Evolutionary conservation across 2,888 invertebrate species (phyloP), one percentile per base, ranked within the genome.

Genomic region (Latheticus oryzae): DNA sequence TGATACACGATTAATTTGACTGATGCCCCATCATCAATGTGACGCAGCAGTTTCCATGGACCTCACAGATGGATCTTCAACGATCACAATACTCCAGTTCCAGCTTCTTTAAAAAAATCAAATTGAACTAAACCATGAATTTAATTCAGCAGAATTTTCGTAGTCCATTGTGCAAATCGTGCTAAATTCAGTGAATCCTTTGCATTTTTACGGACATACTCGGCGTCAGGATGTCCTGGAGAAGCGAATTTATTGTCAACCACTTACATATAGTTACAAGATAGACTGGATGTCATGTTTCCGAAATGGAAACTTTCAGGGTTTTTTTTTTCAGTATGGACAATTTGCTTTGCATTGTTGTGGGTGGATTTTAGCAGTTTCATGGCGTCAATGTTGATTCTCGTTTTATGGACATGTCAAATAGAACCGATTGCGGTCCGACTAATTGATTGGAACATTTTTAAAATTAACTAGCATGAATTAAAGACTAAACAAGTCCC

Each of bases 1-100:
- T 71, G 71, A 72, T 73, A 70, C 75, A 75, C 71, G 75, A 57
- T 57, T 51, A 52, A 52, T 69, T 47, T 51, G 57, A 54, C 47
- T 54, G 51, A 51, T 53, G 42, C 32, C 33, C 33, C 33, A 37
- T 43, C 30, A 33, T 11, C 43, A 26, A 9, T 4, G 16, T 42
- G 42, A 52, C 42, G 30, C 52, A 15, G 42, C 42, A 32, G 5
- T 53, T n/a, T 53, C 26, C 42, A 26, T 28, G 11, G 1, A 2
- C 24, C 43, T 37, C 42, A 26, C 11, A 9, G 1, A 2, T 13
- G 5, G 35, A 1, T 19, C n/a, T 15, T 8, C 37, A 37, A 13
- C 4, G 5, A 5, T 37, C 11, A 13, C 9, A 19, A 23, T 12
- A 24, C 2, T 40, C 5, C n/a, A 35, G 13, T n/a, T n/a, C 8